phyloP scores from a whole-genome alignment of 2,113 vertebrate genomes.

The Ardeotis arabs region DNA sequence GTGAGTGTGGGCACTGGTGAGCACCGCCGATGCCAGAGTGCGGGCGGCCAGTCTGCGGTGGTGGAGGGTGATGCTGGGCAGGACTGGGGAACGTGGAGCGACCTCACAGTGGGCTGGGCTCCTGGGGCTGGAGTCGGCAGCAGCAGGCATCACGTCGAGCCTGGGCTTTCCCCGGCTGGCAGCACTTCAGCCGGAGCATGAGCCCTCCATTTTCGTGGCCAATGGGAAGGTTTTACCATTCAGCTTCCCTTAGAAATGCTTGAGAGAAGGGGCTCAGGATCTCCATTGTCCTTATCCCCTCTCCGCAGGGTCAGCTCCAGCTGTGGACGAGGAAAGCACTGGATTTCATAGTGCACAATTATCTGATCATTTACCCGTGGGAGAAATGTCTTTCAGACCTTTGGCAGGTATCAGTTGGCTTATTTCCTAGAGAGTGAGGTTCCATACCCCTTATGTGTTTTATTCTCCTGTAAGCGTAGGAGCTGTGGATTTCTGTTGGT shows the following conservation, averaged over 20 bases:
- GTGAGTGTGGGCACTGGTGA: background rate
- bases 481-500: background rate
- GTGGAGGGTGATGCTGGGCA: background rate
- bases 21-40: too few species aligned
- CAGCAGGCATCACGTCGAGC: background rate
- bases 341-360: background rate
- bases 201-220: rapidly evolving
- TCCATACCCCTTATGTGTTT: background rate
- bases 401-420: background rate
- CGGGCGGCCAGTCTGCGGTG: too few species aligned
- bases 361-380: background rate
- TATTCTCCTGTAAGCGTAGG: background rate
- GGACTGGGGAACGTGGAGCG: rapidly evolving
- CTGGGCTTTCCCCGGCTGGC: background rate
- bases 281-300: background rate
- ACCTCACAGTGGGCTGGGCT: rapidly evolving
- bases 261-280: background rate
- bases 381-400: background rate
- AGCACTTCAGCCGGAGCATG: background rate
- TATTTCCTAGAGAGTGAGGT: background rate
- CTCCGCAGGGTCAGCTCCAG: background rate
- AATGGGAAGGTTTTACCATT: background rate
- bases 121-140: background rate
- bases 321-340: background rate
- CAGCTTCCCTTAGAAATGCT: background rate